Evolutionary conservation across 2,797 vertebrate species (phyloP).

Genomic region (Crax fasciolata): DNA sequence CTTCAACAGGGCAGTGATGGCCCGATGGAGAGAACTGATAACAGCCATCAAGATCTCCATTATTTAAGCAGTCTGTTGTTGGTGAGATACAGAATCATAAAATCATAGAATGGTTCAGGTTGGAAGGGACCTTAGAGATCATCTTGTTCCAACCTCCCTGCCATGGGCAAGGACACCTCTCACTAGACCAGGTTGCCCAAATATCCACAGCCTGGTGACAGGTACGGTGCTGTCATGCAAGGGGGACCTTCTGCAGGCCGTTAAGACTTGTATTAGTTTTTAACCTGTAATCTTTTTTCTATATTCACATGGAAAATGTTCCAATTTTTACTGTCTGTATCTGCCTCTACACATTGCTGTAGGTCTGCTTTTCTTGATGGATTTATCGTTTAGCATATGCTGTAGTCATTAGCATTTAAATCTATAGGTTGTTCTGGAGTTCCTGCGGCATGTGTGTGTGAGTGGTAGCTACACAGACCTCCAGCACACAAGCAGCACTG

Average conservation of each 20-base stretch:
- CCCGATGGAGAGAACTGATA: constrained; percentile 2
- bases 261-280: background rate
- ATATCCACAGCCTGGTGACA: background rate
- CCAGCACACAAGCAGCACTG: background rate
- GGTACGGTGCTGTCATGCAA: background rate
- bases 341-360: background rate
- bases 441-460: background rate
- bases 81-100: background rate
- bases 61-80: background rate
- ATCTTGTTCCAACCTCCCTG: no score
- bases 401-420: background rate
- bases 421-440: background rate
- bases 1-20: background rate
- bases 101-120: no score
- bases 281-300: background rate
- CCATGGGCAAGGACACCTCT: no score
- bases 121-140: no score
- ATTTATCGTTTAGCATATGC: background rate
- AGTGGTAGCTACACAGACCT: background rate
- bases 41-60: background rate
- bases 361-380: background rate
- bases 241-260: background rate
- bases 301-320: background rate
- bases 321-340: background rate
- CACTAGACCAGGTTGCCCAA: no score